Conservation (phyloP, 1,140 invertebrate species). For the Brachionus rotundiformis region DNA sequence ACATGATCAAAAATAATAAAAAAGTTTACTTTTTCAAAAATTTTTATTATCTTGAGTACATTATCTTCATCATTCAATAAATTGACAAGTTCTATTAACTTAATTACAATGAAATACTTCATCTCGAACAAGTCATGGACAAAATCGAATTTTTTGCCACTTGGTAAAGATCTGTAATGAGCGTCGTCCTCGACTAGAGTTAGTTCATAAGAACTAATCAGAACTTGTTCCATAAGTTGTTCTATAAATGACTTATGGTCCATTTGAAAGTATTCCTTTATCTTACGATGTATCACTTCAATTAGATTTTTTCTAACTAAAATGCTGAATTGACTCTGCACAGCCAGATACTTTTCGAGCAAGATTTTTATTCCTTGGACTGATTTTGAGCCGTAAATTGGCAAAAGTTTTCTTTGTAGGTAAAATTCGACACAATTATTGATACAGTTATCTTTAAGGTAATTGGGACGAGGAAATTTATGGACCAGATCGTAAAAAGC, state of each 20-base stretch:
- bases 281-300: constrained; percentile 4
- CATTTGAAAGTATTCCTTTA: constrained; percentile 22
- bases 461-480: constrained; percentile 33
- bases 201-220: neutral
- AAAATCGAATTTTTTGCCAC: neutral
- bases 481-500: constrained; percentile 46
- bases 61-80: constrained; percentile 31
- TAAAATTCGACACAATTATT: constrained; percentile 44
- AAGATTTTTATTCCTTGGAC: constrained; percentile 25
- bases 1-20: neutral
- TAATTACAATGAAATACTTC: constrained; percentile 1
- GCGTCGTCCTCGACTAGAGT: constrained; percentile 34
- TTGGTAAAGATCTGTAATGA: neutral
- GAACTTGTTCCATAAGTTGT: constrained; percentile 6
- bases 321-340: constrained; percentile 3
- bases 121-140: constrained; percentile 31
- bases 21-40: constrained; percentile 27
- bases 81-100: constrained; percentile 26
- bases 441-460: constrained; percentile 42
- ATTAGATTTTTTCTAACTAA: constrained; percentile 11
- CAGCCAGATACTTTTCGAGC: constrained; percentile 28
- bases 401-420: constrained; percentile 6
- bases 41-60: constrained; percentile 12
- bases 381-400: neutral
- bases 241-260: constrained; percentile 37